These are phyloP conservation scores for Geothlypis trichas DNA, from an alignment of 2,113 vertebrate genomes.

Conservation along the genomic window DNA sequence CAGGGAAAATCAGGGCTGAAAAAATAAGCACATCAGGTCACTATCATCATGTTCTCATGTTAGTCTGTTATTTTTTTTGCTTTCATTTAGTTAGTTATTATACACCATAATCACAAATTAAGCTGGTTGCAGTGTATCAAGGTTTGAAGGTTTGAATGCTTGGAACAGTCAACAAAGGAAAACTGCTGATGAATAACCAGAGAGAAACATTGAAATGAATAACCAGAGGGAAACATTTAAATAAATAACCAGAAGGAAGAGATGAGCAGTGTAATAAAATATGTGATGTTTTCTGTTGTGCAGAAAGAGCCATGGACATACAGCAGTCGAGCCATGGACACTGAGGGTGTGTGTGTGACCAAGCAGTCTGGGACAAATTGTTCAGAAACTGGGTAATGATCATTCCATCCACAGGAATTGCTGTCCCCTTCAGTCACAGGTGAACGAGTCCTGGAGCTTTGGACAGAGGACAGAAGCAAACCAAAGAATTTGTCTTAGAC, in stretches of 20 bases:
- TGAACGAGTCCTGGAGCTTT: background rate
- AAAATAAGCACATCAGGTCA: background rate
- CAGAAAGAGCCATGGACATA: background rate
- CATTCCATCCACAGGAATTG: background rate
- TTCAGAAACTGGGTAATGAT: background rate
- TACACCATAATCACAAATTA: background rate
- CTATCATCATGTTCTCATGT: too few species aligned
- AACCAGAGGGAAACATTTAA: background rate
- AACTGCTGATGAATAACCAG: background rate
- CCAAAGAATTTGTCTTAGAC: background rate
- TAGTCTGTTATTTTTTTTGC: background rate
- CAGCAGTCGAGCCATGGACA: rapidly evolving
- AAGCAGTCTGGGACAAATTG: background rate
- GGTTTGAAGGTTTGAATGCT: background rate
- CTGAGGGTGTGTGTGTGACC: background rate
- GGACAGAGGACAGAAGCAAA: background rate
- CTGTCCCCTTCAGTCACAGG: background rate
- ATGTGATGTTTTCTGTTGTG: background rate
- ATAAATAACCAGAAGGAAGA: background rate
- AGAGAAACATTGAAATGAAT: background rate
- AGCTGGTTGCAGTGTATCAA: background rate
- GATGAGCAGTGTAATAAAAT: background rate
- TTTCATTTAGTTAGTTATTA: background rate
- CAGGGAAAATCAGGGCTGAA: background rate
- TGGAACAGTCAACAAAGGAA: background rate